These are phyloP conservation scores for Actinemys pallida DNA, from an alignment of 2,113 vertebrate genomes.

Conservation along the genomic window DNA sequence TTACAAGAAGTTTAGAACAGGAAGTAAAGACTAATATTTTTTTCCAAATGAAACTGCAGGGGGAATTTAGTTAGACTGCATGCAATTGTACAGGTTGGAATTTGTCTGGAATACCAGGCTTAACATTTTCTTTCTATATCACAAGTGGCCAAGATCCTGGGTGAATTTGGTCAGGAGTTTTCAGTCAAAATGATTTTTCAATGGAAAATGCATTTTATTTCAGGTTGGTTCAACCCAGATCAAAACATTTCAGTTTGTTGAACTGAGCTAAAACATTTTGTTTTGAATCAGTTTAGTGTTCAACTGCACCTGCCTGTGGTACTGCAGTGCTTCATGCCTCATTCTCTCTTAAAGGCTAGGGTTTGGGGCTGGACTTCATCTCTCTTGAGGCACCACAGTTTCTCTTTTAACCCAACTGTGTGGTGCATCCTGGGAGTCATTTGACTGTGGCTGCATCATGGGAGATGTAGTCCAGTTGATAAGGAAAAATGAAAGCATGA, in stretches of 20 bases:
- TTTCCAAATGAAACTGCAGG: not conserved
- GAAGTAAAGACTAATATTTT: not conserved
- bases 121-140: not conserved
- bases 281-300: not conserved
- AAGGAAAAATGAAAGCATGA: not conserved
- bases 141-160: not conserved
- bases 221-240: not conserved
- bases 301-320: not conserved
- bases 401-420: not conserved
- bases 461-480: not conserved
- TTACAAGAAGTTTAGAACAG: not conserved
- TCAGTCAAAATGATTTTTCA: not conserved
- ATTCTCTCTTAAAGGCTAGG: not conserved
- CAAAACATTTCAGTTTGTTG: not conserved
- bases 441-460: not conserved
- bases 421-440: not conserved
- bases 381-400: not conserved
- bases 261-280: not conserved
- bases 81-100: not conserved
- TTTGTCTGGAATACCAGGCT: not conserved
- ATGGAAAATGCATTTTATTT: not conserved
- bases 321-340: not conserved
- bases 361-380: not conserved
- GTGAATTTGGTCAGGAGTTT: not conserved
- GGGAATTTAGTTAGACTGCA: not conserved